Evolutionary conservation across 1,140 invertebrate species (phyloP), one percentile per base, ranked within the genome.

Genomic region (Trichonephila inaurata): DNA sequence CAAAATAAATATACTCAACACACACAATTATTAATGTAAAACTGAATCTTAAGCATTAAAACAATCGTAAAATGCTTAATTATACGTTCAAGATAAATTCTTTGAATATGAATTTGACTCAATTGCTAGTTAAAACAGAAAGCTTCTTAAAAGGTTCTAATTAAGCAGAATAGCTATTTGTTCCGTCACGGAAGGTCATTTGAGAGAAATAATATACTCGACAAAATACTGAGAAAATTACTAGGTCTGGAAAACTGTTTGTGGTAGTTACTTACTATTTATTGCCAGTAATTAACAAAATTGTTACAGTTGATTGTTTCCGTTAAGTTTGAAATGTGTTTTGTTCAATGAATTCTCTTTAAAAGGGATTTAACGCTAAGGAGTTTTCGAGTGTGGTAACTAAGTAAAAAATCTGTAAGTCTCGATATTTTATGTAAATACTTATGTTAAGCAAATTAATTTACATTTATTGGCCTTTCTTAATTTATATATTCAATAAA

Each of bases 211-310:
- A 62, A 66, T 61, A 28, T 24, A 19, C 62, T 24, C 18, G 40
- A 66, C 62, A 62, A 7, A 51, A 51, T 33, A 24, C 85, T 62
- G 14, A 33, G n/a, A 51, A 87, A 62, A 61, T 66, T 61, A 24
- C 24, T 58, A 28, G 16, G 18, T 28, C 18, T 16, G 16, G 60
- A 33, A 62, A 66, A 61, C 60, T 62, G 60, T 24, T 87, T 40
- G 51, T 87, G 60, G 60, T 87, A 87, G 85, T 62, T 66, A 87
- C 60, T 87, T 8, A 33, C 24, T 62, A 66, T 62, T 87, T 87
- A 87, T 61, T 87, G 40, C 24, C 60, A 28, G 60, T 87, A 87
- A 87, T 87, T 87, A 87, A 33, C 60, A 62, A 62, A 87, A n/a
- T 33, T 77, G 72, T 40, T 77, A 40, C 28, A 18, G 28, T 16